These are phyloP conservation scores for Vulpes ferrilata DNA, from an alignment of 2,113 vertebrate genomes.

Conservation along the genomic window DNA sequence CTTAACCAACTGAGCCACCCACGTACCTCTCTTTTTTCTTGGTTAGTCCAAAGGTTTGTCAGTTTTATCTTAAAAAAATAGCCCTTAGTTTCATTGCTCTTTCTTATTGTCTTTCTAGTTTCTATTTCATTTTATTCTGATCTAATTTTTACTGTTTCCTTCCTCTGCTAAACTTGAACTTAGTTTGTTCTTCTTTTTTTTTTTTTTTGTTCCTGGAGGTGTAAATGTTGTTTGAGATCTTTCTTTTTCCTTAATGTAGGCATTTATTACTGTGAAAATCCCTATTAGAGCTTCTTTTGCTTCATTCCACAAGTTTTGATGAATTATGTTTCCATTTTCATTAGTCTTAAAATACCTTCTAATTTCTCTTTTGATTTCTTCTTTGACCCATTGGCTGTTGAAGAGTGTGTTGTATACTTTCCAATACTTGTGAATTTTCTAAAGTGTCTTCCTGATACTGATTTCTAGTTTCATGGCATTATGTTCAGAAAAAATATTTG, in stretches of 20 bases:
- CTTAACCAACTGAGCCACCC: no score
- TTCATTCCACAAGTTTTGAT: not conserved
- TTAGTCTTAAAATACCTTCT: not conserved
- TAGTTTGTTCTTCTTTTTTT: not conserved
- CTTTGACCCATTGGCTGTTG: no score
- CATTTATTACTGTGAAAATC: not conserved
- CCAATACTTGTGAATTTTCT: not conserved
- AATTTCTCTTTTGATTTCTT: no score
- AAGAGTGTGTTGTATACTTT: not conserved
- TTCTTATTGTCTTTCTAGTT: not conserved
- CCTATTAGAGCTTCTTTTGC: not conserved
- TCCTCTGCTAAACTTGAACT: not conserved
- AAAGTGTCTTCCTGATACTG: not conserved
- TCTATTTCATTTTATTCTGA: not conserved
- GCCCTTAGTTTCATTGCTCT: not conserved
- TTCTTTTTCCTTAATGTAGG: not conserved
- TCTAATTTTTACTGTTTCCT: not conserved
- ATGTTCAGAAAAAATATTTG: not conserved
- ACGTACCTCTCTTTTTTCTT: not conserved
- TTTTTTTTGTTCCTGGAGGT: not conserved
- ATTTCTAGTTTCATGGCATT: not conserved
- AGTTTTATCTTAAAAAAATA: not conserved
- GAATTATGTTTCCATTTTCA: not conserved
- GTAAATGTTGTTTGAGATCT: not conserved
- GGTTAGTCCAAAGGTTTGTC: not conserved